Base-by-base conservation (phyloP, 2,797 vertebrate species). In the Hybognathus amarus region DNA sequence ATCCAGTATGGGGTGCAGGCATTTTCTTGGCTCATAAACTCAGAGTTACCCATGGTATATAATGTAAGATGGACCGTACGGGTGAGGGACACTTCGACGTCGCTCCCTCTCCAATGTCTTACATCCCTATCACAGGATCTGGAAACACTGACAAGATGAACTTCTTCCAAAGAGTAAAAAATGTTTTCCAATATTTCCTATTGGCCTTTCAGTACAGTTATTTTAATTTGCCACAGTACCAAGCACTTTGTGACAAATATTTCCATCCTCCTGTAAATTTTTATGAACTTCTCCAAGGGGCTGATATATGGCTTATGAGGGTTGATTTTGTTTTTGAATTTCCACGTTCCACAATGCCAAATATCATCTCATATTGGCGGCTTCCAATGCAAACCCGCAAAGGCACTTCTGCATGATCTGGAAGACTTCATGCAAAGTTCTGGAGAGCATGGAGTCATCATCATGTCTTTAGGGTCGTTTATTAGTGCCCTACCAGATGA, bases 1-100 rank as follows among this genome's bases (percentile, higher is more conserved):
- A 94, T 80, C 93, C 92, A 0, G 88, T 61, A 5, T 90, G 87
- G 89, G 91, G 90, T 2, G 74, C 77, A 27, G 92, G 93, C 15
- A 88, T 93, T 68, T 2, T 93, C 17, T 30, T 94, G 63, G 87
- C 93, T 83, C 90, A 92, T 11, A 88, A 91, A 85, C 88, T 94
- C 10, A 79, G n/a, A 93, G 17, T 36, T 94, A 84, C 92, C 93
- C 33, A 10, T 82, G 79, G 83, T 84, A 36, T 87, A 84, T 56
- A 84, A 87, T 42, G 79, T 84, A 15, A 77, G 85, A 64, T 87
- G 83, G 85, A 79, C 27, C 1, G 0, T 17, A 17, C 33, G 9
- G 68, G 59, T 33, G 86, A 85, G 2, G 86, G 83, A 63, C 86
- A 87, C 22, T 79, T 79, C 33, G 6, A 64, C 20, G 40, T 75